Evolutionary conservation across 1,140 invertebrate species (phyloP).

Genomic region (Euglossa dilemma): DNA sequence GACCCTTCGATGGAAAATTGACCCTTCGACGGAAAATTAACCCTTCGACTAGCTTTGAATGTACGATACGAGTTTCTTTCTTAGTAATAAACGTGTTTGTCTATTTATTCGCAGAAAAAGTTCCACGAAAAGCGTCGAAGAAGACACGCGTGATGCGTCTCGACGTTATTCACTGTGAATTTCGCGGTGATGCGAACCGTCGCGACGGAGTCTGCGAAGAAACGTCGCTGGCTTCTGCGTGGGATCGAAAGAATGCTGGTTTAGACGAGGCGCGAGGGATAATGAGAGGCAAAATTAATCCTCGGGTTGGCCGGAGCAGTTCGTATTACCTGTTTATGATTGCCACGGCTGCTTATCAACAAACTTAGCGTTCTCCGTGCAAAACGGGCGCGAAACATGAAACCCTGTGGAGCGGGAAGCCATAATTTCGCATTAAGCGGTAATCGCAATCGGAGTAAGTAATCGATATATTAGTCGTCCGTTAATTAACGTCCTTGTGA

Average conservation of each 20-base stretch:
- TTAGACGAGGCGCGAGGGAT: neutral
- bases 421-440: slow-evolving; percentile 72
- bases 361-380: slow-evolving; percentile 52
- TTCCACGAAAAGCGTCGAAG: too few species aligned
- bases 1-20: too few species aligned
- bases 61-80: too few species aligned
- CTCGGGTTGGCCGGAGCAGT: neutral
- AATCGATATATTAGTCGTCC: slow-evolving; percentile 75
- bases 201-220: too few species aligned
- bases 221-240: neutral
- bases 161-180: neutral
- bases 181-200: too few species aligned
- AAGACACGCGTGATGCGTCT: too few species aligned
- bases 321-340: slow-evolving; percentile 51
- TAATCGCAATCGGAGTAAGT: slow-evolving; percentile 71
- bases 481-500: slow-evolving; percentile 75
- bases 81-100: too few species aligned
- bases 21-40: too few species aligned
- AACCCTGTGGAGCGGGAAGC: slow-evolving; percentile 59
- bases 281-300: slow-evolving; percentile 35
- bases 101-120: too few species aligned
- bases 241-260: too few species aligned
- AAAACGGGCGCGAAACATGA: slow-evolving; percentile 56
- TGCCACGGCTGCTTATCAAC: slow-evolving; percentile 46
- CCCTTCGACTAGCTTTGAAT: too few species aligned